These are phyloP conservation scores for Heliothis subflexa DNA, from an alignment of 1,140 invertebrate genomes.

Conservation along the genomic window DNA sequence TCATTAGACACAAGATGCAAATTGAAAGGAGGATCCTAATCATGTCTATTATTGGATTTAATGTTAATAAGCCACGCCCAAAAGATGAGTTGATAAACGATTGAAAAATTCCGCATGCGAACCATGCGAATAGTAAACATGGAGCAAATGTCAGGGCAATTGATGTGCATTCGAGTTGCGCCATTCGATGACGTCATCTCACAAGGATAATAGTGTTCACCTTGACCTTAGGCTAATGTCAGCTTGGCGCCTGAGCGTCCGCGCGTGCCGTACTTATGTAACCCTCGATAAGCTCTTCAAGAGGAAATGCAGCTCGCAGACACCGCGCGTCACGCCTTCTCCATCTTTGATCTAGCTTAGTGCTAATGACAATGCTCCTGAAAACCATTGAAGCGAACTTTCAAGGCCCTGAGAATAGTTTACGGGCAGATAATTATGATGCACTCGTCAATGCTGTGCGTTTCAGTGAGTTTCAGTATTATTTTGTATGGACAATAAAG, in stretches of 20 bases:
- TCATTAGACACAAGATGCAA: neutral
- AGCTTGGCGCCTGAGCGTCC: constrained; percentile 61
- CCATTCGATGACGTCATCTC: constrained; percentile 66
- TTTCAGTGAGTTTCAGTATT: neutral
- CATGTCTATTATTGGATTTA: neutral
- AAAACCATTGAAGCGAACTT: neutral
- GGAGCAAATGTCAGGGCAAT: constrained; percentile 29
- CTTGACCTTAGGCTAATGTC: constrained; percentile 75
- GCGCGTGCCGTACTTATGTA: constrained; percentile 63
- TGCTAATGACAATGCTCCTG: neutral
- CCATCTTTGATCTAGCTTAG: neutral
- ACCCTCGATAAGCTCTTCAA: constrained; percentile 55
- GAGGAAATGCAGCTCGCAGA: constrained; percentile 53
- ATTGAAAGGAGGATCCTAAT: neutral
- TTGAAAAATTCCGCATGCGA: constrained; percentile 1
- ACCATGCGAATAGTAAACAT: constrained; percentile 29
- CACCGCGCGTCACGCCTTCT: neutral
- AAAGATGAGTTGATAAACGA: neutral
- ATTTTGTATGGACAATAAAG: no score
- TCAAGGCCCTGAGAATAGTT: constrained; percentile 12
- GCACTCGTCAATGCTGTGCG: constrained; percentile 7
- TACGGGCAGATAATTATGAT: constrained; percentile 21
- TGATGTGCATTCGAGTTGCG: constrained; percentile 60
- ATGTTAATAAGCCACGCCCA: neutral
- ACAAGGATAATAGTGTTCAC: constrained; percentile 72